Evolutionary conservation across 2,113 vertebrate species (phyloP), one percentile per base, ranked within the genome.

Genomic region (Lagopus leucura): DNA sequence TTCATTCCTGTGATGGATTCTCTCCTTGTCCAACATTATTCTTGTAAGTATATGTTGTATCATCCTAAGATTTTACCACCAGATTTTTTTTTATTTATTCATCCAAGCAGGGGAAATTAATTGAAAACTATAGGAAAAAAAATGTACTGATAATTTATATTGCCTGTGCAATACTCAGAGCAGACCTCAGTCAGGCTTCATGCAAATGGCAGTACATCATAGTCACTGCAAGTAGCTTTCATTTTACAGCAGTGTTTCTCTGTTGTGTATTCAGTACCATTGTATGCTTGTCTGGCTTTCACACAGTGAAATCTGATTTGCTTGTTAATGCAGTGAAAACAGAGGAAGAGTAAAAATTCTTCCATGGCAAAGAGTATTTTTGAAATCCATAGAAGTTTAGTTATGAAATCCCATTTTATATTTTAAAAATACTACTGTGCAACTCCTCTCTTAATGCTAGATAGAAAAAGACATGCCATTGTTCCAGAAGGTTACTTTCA

Each of bases 191-290:
- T 55, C 50, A 63, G 32, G 6, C 60, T 80, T 89, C 25, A 57
- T 83, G 61, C 47, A 63, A 55, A 74, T 7, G 81, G 45, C 0
- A 1, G 14, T 42, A n/a, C 0, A 0, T 61, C 9, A 15, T 17
- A 86, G 28, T 79, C 15, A 22, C 14, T 90, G 20, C 42, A 95
- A 90, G 80, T 2, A 90, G 12, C 36, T 34, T 73, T 79, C 36
- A 25, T 52, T 86, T 86, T 48, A 63, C 60, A 55, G 38, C 5
- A 3, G 15, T 34, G 32, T 11, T 64, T 81, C 50, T 32, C 0
- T 72, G 42, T 15, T 58, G 50, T 12, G 66, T 57, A 13, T 81
- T 92, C 42, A 64, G 0, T 20, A 36, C 28, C 30, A 28, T 20
- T 38, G 55, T 27, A 40, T 19, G 15, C 14, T 82, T 76, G 13